These are phyloP conservation scores for Tenrec ecaudatus DNA, from an alignment of 2,113 vertebrate genomes.

Conservation along the genomic window DNA sequence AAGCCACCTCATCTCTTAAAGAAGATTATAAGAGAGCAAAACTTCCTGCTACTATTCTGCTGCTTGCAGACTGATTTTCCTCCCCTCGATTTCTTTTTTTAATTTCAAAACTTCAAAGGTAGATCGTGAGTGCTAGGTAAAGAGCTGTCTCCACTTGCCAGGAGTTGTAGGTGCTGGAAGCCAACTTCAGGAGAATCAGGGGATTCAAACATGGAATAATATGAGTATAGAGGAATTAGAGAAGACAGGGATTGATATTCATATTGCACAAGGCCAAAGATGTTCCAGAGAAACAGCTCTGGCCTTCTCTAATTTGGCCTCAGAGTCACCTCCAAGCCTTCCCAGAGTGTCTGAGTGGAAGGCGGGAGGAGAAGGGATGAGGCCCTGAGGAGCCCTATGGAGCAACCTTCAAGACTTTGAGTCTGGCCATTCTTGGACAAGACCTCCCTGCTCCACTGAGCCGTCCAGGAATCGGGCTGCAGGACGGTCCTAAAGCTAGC, in stretches of 20 bases:
- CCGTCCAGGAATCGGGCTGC: neutral
- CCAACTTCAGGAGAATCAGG: neutral
- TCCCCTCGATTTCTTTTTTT: neutral
- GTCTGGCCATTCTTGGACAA: neutral
- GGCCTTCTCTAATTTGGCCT: neutral
- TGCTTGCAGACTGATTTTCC: neutral
- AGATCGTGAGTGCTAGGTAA: neutral
- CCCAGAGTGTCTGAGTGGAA: neutral
- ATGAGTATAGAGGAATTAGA: neutral
- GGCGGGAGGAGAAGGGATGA: neutral
- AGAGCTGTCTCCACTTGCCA: neutral
- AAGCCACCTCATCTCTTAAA: slow-evolving; percentile 72
- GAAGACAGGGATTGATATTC: neutral
- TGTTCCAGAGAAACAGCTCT: neutral
- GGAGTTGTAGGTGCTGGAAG: slow-evolving; percentile 6
- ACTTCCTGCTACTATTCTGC: neutral
- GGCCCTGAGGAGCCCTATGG: neutral
- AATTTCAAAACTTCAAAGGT: neutral
- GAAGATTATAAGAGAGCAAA: neutral
- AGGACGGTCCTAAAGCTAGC: neutral
- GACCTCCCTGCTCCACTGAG: neutral
- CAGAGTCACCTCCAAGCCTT: neutral
- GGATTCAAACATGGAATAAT: neutral
- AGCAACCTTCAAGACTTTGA: neutral
- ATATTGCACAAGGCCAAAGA: neutral